Percentiles rank a stretch among this genome's conserved stretches.
Evolutionary conservation across 2,888 invertebrate species (phyloP).

Genomic region (Phalangium opilio): DNA sequence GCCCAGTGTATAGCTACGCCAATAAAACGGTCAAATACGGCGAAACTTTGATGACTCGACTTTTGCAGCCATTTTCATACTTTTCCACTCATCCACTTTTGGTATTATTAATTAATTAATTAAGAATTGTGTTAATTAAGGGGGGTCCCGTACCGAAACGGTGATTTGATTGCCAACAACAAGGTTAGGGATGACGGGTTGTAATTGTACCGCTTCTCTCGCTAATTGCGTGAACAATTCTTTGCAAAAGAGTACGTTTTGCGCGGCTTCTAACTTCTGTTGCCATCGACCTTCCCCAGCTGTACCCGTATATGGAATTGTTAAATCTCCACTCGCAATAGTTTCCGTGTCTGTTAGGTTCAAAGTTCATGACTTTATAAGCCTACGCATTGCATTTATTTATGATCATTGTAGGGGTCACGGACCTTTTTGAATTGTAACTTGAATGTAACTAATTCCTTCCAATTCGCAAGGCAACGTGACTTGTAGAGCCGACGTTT

Average conservation of each 20-base stretch:
- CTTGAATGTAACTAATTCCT: constrained; percentile 90
- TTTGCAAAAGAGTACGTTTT: constrained; percentile 92
- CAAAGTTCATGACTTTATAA: too few relatives aligned
- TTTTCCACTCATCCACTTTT: too few relatives aligned
- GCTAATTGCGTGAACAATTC: constrained; percentile 87
- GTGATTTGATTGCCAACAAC: constrained; percentile 95
- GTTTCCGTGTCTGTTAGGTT: constrained; percentile 69
- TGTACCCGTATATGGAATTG: constrained; percentile 39
- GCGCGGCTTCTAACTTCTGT: constrained; percentile 87
- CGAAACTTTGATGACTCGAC: too few relatives aligned
- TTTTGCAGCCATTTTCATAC: too few relatives aligned
- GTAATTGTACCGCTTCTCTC: constrained; percentile 82
- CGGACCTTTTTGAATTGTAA: constrained; percentile 82
- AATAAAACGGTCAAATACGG: too few relatives aligned
- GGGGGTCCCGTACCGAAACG: constrained; percentile 68
- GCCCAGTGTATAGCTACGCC: too few relatives aligned
- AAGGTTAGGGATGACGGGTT: constrained; percentile 86
- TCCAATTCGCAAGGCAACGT: constrained; percentile 86
- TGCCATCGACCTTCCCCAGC: constrained; percentile 68
- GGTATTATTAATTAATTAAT: too few relatives aligned
- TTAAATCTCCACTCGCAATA: constrained; percentile 65
- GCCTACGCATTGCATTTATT: too few relatives aligned
- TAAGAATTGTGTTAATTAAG: too few relatives aligned
- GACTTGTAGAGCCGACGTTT: constrained; percentile 57
- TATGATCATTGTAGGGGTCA: too few relatives aligned